Percentiles rank a stretch among this genome's conserved stretches.
Evolutionary conservation across 2,888 invertebrate genomes (phyloP).

Genomic region (Alsophila aescularia): DNA sequence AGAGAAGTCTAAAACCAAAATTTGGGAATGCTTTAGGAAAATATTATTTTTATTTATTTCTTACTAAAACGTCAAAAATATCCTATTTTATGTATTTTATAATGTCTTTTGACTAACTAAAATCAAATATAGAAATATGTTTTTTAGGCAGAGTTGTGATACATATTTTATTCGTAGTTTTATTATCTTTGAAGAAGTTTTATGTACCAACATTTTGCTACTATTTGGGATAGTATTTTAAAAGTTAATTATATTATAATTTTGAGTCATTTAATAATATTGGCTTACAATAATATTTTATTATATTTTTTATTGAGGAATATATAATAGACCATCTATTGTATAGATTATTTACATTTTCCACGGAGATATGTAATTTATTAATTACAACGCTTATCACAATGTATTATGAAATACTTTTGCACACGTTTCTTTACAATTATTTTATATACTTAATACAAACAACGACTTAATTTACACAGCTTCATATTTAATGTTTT

Average conservation of each 20-base stretch:
- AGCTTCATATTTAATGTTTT: slow-evolving; percentile 11
- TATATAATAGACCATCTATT: not conserved
- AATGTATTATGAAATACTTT: slow-evolving; percentile 50
- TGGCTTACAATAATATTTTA: not conserved
- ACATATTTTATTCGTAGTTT: not conserved
- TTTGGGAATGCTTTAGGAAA: not conserved
- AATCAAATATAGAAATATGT: not conserved
- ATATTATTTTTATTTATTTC: not conserved
- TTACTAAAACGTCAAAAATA: not conserved
- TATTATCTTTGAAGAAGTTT: not conserved
- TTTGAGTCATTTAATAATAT: not conserved
- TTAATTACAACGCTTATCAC: slow-evolving; percentile 57
- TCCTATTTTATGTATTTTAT: not conserved
- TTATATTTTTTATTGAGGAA: not conserved
- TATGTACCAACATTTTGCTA: too few relatives aligned
- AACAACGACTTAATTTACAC: slow-evolving; percentile 15
- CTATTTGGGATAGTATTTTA: too few relatives aligned
- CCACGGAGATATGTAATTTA: slow-evolving; percentile 51
- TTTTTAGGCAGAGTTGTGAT: not conserved
- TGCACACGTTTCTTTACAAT: slow-evolving; percentile 28
- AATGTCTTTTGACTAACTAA: not conserved
- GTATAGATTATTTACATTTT: slow-evolving; percentile 28
- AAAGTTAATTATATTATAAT: too few relatives aligned
- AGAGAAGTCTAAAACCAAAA: not conserved
- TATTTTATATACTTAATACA: slow-evolving; percentile 19